A percentile compares a stretch with the other conserved stretches of the same genome.
phyloP scores from a whole-genome alignment of 1,140 invertebrate genomes.

The Drosophila setifemur region DNA sequence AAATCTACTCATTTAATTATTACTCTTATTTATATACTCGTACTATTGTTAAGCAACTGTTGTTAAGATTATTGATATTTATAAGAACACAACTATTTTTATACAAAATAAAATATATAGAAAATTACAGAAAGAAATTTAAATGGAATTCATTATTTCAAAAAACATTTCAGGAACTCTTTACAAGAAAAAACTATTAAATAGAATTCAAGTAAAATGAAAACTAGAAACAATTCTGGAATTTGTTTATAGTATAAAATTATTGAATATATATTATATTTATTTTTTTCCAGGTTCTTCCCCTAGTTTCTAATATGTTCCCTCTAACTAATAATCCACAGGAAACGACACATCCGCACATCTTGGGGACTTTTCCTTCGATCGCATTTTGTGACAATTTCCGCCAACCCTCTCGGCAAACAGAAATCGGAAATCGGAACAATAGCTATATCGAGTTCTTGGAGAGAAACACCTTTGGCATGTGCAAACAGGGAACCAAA shows the following conservation, averaged over 20 bases:
- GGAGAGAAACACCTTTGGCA: slow-evolving; percentile 54
- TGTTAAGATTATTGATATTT: slow-evolving; percentile 53
- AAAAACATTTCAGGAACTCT: too few species aligned
- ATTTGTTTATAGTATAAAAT: too few species aligned
- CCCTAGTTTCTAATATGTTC: neutral
- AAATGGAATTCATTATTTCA: neutral
- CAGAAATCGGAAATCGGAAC: slow-evolving; percentile 4
- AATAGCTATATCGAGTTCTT: slow-evolving; percentile 34
- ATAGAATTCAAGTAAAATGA: too few species aligned
- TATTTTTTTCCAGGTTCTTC: too few species aligned
- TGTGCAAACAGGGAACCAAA: slow-evolving; percentile 40
- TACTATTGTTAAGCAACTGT: slow-evolving; percentile 38
- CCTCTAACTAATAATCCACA: neutral
- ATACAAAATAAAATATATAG: slow-evolving; percentile 51
- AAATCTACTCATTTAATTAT: slow-evolving; percentile 58
- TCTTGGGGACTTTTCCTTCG: neutral
- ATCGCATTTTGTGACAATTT: slow-evolving; percentile 39
- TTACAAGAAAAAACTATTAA: too few species aligned
- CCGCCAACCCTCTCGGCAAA: slow-evolving; percentile 20
- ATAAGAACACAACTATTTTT: slow-evolving; percentile 41
- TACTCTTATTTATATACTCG: slow-evolving; percentile 35
- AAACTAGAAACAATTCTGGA: too few species aligned
- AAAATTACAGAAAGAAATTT: slow-evolving; percentile 28
- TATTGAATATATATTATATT: too few species aligned
- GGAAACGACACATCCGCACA: slow-evolving; percentile 22